Evolutionary conservation across 37 sponge, comb jelly and placozoan genomes (phyloP).

Genomic region (Spongilla lacustris): DNA sequence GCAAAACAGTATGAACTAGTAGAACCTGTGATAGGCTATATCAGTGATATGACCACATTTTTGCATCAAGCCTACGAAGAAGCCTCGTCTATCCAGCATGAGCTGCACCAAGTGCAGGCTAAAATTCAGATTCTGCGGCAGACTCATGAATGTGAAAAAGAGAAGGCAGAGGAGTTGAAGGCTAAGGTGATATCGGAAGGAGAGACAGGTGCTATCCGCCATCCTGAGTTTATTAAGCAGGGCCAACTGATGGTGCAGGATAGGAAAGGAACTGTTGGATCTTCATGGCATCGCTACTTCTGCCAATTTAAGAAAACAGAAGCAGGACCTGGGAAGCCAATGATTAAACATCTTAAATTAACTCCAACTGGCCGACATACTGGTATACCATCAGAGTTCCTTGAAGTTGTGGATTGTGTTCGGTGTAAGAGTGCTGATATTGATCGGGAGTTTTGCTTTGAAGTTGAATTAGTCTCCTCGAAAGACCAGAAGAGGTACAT

Average conservation of each 20-base stretch:
- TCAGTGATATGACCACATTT: conserved; percentile 77
- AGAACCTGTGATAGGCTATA: conserved; percentile 87
- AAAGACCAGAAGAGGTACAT: too few species aligned
- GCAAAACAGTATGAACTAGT: conserved; percentile 88
- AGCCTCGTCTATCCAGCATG: conserved; percentile 46
- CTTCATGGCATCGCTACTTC: conserved; percentile 72
- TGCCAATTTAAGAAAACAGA: conserved; percentile 70
- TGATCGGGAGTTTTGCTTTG: conserved; percentile 91
- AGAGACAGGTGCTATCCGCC: conserved; percentile 61
- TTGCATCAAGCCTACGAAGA: conserved; percentile 85
- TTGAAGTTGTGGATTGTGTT: conserved; percentile 72
- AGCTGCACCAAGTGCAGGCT: conserved; percentile 66
- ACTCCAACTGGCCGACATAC: conserved; percentile 49
- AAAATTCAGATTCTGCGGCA: conserved; percentile 78
- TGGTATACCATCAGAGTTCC: conserved; percentile 49
- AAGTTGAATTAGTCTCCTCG: conserved; percentile 53
- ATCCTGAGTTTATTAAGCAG: conserved; percentile 76
- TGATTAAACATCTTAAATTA: conserved; percentile 38
- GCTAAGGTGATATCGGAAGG: conserved; percentile 76
- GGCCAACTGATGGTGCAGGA: conserved; percentile 74
- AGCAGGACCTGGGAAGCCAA: conserved; percentile 9
- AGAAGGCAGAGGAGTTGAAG: conserved; percentile 64
- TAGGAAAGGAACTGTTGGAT: conserved; percentile 45
- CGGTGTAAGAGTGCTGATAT: conserved; percentile 71
- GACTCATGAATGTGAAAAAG: conserved; percentile 55